phyloP scores from a whole-genome alignment of 92 coral and sea anemone species.

The Plumapathes pennacea region DNA sequence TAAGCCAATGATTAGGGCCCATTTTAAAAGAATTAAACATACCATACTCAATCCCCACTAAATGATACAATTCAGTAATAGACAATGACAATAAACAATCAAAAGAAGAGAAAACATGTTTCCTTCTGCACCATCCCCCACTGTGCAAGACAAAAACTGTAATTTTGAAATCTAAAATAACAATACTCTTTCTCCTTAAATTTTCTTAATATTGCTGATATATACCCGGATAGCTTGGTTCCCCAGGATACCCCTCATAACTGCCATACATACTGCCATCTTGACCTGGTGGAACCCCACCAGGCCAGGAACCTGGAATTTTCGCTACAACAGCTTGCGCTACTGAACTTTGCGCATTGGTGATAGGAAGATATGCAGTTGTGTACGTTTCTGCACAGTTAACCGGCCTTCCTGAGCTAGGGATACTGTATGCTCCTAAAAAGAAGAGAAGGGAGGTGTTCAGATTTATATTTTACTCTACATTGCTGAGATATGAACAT shows the following conservation, averaged over 20 bases:
- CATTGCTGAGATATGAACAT: background rate
- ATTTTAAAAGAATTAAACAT: no score
- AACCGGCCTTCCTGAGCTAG: conserved; percentile 73
- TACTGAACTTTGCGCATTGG: conserved; percentile 78
- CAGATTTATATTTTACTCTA: background rate
- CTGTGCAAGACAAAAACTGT: no score
- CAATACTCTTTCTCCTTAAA: background rate
- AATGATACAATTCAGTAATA: no score
- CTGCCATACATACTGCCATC: conserved; percentile 88
- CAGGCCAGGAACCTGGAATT: conserved; percentile 83
- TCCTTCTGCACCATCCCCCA: no score
- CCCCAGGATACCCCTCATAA: conserved; percentile 91
- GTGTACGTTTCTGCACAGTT: conserved; percentile 67
- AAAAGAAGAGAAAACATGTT: no score
- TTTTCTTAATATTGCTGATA: conserved; percentile 84
- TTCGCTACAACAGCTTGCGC: conserved; percentile 92
- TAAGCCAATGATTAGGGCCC: no score
- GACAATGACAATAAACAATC: no score
- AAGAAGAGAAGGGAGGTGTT: background rate
- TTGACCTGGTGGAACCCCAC: conserved; percentile 81
- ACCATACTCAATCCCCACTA: no score
- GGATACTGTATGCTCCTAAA: conserved; percentile 79
- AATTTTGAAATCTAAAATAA: no score
- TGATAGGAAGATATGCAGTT: conserved; percentile 83
- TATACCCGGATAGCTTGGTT: conserved; percentile 81